Conservation (phyloP, 2,888 invertebrate genomes). For the Cephus rjabovi region DNA sequence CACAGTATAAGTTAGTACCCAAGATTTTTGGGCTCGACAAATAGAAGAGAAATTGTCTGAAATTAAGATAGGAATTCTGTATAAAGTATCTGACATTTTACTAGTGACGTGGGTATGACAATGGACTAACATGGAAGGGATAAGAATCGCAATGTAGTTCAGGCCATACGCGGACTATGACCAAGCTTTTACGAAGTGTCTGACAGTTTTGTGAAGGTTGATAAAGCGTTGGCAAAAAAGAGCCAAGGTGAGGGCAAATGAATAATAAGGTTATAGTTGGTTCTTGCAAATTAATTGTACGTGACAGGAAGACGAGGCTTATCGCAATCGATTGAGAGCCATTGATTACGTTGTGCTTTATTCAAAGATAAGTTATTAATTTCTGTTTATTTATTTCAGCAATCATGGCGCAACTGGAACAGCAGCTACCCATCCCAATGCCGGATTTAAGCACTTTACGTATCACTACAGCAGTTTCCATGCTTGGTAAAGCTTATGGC, state of each 20-base stretch:
- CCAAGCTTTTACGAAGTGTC: background rate
- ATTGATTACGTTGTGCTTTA: slow-evolving; percentile 7
- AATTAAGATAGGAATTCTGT: slow-evolving; percentile 51
- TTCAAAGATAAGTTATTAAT: background rate
- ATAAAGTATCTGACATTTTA: background rate
- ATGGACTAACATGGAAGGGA: background rate
- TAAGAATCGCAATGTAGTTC: background rate
- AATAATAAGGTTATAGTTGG: background rate
- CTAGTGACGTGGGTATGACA: background rate
- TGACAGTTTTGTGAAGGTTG: background rate
- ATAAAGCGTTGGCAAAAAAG: background rate
- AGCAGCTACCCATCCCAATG: slow-evolving; percentile 67
- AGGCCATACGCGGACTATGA: background rate
- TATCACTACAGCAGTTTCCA: slow-evolving; percentile 69
- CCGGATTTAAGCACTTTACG: slow-evolving; percentile 69
- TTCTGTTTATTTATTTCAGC: slow-evolving; percentile 13
- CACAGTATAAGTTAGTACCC: slow-evolving; percentile 80
- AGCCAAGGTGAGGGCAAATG: background rate
- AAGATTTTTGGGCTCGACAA: slow-evolving; percentile 76
- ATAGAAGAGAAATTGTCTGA: slow-evolving; percentile 79
- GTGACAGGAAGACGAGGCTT: background rate
- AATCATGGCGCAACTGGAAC: slow-evolving; percentile 60
- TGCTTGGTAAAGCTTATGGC: slow-evolving; percentile 71
- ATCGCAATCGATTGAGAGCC: background rate
- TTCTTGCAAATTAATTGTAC: background rate